A percentile compares a stretch with the other conserved stretches of the same genome.
Conservation (phyloP, 2,888 invertebrate genomes). For the Chaetogeoica ovagalla region DNA sequence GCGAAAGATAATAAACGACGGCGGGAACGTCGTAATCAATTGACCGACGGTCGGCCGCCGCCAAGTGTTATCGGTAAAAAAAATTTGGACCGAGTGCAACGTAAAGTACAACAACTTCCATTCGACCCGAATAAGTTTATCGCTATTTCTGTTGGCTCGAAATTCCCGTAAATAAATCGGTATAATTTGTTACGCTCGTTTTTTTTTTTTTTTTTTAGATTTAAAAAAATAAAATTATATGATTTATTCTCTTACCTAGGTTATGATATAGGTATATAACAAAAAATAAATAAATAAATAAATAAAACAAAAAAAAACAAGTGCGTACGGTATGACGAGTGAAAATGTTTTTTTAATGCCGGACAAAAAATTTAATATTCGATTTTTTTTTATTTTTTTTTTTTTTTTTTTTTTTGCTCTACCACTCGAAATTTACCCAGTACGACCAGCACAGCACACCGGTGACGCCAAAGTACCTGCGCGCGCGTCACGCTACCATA, state of each 20-base stretch:
- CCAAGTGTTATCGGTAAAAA: constrained; percentile 46
- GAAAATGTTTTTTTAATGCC: background rate
- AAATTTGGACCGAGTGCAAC: constrained; percentile 31
- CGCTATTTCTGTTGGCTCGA: background rate
- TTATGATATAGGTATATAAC: constrained; percentile 1
- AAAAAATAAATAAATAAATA: too few relatives aligned
- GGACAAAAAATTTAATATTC: background rate
- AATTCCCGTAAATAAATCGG: constrained; percentile 10
- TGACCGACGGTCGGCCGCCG: too few relatives aligned
- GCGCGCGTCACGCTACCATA: too few relatives aligned
- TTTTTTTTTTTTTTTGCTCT: constrained; percentile 5
- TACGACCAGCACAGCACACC: constrained; percentile 7
- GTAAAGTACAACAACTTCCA: constrained; percentile 33
- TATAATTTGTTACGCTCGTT: background rate
- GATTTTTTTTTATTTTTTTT: background rate
- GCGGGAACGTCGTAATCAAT: constrained; percentile 32
- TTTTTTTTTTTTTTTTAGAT: too few relatives aligned
- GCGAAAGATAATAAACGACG: constrained; percentile 1
- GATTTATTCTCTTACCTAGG: constrained; percentile 38
- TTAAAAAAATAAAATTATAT: background rate
- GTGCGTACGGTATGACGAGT: background rate
- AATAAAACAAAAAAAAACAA: background rate
- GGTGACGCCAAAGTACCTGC: constrained; percentile 22
- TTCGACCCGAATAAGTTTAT: constrained; percentile 22
- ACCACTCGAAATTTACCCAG: background rate